A percentile compares a stretch with the other conserved stretches of the same genome.
These are phyloP conservation scores for Lasioglossum leucozonium DNA, from an alignment of 2,888 invertebrate species.

Conservation along the genomic window DNA sequence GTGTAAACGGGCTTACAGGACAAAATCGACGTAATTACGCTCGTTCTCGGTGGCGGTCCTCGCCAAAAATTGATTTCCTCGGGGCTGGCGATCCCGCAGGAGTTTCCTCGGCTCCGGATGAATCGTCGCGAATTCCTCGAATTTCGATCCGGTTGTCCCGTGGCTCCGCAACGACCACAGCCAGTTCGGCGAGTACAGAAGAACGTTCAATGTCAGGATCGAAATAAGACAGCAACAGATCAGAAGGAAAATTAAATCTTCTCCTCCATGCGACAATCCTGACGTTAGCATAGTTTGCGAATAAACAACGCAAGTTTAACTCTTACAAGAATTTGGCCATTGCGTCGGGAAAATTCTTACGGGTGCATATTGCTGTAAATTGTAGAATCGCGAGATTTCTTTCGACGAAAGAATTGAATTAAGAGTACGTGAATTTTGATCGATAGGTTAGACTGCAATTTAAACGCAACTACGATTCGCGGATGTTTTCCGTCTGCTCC, in stretches of 20 bases:
- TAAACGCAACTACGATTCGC: slow-evolving; percentile 28
- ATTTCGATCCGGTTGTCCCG: background rate
- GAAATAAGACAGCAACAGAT: slow-evolving; percentile 32
- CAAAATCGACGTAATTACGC: slow-evolving; percentile 61
- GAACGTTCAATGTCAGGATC: slow-evolving; percentile 7
- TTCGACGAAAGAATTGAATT: no score
- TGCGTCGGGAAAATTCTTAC: background rate
- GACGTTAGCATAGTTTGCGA: slow-evolving; percentile 24
- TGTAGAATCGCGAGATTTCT: background rate
- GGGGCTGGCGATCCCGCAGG: slow-evolving; percentile 30
- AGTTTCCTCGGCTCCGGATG: slow-evolving; percentile 5
- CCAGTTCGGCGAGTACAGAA: background rate
- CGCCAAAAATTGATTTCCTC: slow-evolving; percentile 58
- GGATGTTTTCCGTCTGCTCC: slow-evolving; percentile 18
- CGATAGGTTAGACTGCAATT: slow-evolving; percentile 39
- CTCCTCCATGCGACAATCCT: background rate
- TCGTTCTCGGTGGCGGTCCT: slow-evolving; percentile 32
- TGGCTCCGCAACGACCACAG: background rate
- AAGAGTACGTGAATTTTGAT: background rate
- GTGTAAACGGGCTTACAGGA: slow-evolving; percentile 53
- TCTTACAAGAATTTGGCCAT: slow-evolving; percentile 31
- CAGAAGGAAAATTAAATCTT: slow-evolving; percentile 14
- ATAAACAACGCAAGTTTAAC: no score
- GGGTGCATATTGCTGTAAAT: background rate
- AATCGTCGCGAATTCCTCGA: background rate